Base-by-base conservation (phyloP, 2,888 invertebrate genomes). In the Octodonta nipae region DNA sequence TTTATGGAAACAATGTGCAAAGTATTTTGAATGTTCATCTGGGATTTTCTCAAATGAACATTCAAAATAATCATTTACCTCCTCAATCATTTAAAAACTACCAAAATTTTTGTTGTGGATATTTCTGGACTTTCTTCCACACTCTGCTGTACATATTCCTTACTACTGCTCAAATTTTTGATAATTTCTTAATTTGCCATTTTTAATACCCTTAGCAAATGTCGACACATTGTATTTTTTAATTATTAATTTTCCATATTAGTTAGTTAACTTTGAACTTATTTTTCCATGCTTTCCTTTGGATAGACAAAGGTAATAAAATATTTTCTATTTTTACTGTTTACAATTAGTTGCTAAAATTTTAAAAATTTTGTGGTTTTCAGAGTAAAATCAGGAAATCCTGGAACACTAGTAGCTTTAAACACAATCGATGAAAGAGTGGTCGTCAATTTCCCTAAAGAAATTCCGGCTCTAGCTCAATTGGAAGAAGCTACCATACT, bases 301-400 rank as follows among this genome's bases (percentile, higher is more conserved):
- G 29, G 15, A 30, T 26, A 43, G 45, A 28, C 40, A 44, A 40
- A 44, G 45, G 45, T 45, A 42, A 31, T 17, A n/a, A 13, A 15
- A 15, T 26, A 16, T 26, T 22, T 16, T 11, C 30, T 24, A 12
- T 6, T 14, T 20, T 13, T 15, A 7, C 13, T 29, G 16, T 8
- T 26, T 30, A 10, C 12, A 33, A 3, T 15, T 15, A 15, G 11
- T 28, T 28, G 25, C 13, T 3, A 26, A 4, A 13, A 15, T 24
- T 14, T 17, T 15, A 24, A 32, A 2, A 12, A 3, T 7, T 25
- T 26, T 16, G 20, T 20, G 22, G 24, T 44, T 51, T 44, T 33
- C 55, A 84, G 85, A 61, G 69, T 77, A 55, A 77, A 78, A 57
- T 60, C 71, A 11, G 82, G 80, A 1, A 79, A 75, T 62, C 81